phyloP scores from a whole-genome alignment of 2,797 vertebrate species.

The Mastacembelus armatus region DNA sequence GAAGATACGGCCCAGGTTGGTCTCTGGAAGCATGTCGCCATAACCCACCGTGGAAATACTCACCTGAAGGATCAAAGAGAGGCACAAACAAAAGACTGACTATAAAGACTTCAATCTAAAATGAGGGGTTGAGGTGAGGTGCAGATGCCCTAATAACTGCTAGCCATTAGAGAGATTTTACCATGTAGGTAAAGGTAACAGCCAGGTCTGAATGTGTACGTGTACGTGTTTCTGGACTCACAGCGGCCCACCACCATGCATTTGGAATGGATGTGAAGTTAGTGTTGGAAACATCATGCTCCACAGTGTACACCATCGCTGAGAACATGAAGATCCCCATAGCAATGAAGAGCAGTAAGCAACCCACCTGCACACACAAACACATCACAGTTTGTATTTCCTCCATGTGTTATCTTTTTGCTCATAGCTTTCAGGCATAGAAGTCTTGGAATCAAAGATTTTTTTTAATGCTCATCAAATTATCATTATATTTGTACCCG shows the following conservation, averaged over 20 bases:
- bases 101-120: background rate
- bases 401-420: background rate
- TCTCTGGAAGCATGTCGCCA: constrained; percentile 93
- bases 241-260: constrained; percentile 97
- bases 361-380: constrained; percentile 88
- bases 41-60: constrained; percentile 97
- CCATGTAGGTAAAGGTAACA: background rate
- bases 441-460: background rate
- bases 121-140: background rate
- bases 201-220: background rate
- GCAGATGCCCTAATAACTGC: too few relatives aligned
- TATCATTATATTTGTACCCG: background rate
- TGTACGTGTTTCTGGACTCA: constrained; percentile 76
- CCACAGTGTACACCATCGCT: constrained; percentile 93
- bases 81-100: background rate
- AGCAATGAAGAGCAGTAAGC: constrained; percentile 93
- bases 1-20: constrained; percentile 91
- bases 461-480: too few relatives aligned
- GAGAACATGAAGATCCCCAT: constrained; percentile 96
- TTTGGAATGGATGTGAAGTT: constrained; percentile 96
- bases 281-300: constrained; percentile 91
- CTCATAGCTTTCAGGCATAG: background rate
- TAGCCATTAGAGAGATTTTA: background rate
- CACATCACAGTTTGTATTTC: background rate
- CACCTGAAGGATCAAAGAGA: constrained; percentile 78